Conservation (phyloP, 2,113 vertebrate genomes). For the Misgurnus anguillicaudatus region DNA sequence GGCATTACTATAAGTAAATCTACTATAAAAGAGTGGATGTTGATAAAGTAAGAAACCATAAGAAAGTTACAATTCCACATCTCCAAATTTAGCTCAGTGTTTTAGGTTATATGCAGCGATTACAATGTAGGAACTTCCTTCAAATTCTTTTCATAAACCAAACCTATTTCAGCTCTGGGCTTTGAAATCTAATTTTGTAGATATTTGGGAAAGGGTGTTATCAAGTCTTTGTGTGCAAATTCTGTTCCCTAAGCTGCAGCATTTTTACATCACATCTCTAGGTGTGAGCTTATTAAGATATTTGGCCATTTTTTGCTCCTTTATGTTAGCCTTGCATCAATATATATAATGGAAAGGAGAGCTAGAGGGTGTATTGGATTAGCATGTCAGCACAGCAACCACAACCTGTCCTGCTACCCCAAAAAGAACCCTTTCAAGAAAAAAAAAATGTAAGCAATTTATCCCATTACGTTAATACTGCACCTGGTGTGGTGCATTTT, state of each 20-base stretch:
- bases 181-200: slow-evolving; percentile 11
- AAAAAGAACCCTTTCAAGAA: slow-evolving; percentile 24
- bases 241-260: not conserved
- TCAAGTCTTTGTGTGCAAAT: slow-evolving; percentile 20
- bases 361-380: slow-evolving; percentile 38
- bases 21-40: too few relatives aligned
- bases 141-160: slow-evolving; percentile 11
- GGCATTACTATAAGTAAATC: too few relatives aligned
- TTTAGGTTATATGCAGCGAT: slow-evolving; percentile 22
- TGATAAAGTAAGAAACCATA: too few relatives aligned
- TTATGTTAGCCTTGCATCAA: slow-evolving; percentile 30
- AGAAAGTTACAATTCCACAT: not conserved
- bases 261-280: slow-evolving; percentile 9
- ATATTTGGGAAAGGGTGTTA: not conserved
- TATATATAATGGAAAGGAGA: slow-evolving; percentile 41
- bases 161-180: not conserved
- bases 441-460: slow-evolving; percentile 3
- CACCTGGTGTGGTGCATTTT: slow-evolving; percentile 15
- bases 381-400: slow-evolving; percentile 49
- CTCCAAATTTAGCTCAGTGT: not conserved
- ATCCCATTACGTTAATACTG: slow-evolving; percentile 48
- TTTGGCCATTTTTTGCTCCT: not conserved
- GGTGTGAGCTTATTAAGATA: slow-evolving; percentile 4
- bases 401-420: not conserved
- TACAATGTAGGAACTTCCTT: not conserved